Conservation (phyloP, 2,888 invertebrate genomes). For the Drosophila testacea region DNA sequence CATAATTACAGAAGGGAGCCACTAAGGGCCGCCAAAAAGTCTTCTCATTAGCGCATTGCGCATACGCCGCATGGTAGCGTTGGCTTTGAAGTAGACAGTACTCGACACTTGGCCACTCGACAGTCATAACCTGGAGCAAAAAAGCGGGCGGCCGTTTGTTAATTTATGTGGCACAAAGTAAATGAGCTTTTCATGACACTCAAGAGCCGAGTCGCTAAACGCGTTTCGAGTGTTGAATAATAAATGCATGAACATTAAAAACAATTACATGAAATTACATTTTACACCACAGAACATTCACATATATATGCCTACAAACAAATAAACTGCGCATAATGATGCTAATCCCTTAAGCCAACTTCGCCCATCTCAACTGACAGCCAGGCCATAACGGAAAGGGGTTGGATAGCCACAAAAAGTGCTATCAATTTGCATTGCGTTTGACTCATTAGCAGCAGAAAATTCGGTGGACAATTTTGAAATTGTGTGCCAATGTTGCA, state of each 20-base stretch:
- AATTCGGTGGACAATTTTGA: slow-evolving; percentile 59
- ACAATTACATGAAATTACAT: slow-evolving; percentile 73
- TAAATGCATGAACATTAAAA: slow-evolving; percentile 75
- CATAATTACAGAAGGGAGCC: slow-evolving; percentile 67
- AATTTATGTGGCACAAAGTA: slow-evolving; percentile 66
- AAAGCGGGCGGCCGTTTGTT: slow-evolving; percentile 47
- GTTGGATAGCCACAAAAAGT: slow-evolving; percentile 40
- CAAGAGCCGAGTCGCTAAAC: slow-evolving; percentile 53
- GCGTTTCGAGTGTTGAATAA: slow-evolving; percentile 63
- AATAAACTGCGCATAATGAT: slow-evolving; percentile 76
- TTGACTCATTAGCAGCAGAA: slow-evolving; percentile 71
- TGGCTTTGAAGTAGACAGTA: slow-evolving; percentile 59
- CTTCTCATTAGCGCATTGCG: slow-evolving; percentile 62
- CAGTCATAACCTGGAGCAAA: slow-evolving; percentile 44
- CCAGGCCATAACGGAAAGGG: background rate
- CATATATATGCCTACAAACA: slow-evolving; percentile 33
- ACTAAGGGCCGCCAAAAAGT: slow-evolving; percentile 15
- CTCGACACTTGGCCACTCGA: slow-evolving; percentile 15
- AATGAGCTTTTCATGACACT: slow-evolving; percentile 72
- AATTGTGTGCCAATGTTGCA: slow-evolving; percentile 52
- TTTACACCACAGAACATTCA: slow-evolving; percentile 46
- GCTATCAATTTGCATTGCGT: slow-evolving; percentile 76
- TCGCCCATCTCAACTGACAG: slow-evolving; percentile 8
- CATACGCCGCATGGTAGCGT: slow-evolving; percentile 46
- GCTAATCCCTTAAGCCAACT: slow-evolving; percentile 74